Conservation (phyloP, 2,888 invertebrate species). For the Ophion ventricosus region DNA sequence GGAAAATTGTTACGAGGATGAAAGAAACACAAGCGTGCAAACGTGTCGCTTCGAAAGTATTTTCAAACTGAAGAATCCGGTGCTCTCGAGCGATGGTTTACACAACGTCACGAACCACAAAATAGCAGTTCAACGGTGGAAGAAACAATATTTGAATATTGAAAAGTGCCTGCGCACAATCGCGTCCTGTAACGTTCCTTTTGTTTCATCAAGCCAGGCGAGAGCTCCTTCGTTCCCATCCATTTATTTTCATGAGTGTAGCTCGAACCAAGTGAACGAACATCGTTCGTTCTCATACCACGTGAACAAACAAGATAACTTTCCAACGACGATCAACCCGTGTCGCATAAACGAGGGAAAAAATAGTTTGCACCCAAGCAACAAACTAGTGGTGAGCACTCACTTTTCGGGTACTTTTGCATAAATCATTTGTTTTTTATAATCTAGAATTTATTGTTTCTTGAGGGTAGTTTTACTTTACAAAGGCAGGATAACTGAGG, state of each 20-base stretch:
- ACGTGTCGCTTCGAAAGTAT: background rate
- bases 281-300: background rate
- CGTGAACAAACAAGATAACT: background rate
- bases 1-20: constrained; percentile 4
- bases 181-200: constrained; percentile 7
- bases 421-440: background rate
- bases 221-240: background rate
- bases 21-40: background rate
- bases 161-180: background rate
- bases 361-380: background rate
- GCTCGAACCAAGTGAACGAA: background rate
- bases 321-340: background rate
- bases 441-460: too few species aligned
- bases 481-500: too few species aligned
- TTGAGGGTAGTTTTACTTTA: too few species aligned
- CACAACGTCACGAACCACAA: background rate
- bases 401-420: background rate
- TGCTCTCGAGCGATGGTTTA: background rate
- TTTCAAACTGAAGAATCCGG: background rate
- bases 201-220: background rate
- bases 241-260: background rate
- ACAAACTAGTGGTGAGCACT: background rate
- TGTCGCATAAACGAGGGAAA: background rate
- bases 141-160: constrained; percentile 22
- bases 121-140: background rate